Conservation (phyloP, 2,113 vertebrate species). For the Hystrix brachyura region DNA sequence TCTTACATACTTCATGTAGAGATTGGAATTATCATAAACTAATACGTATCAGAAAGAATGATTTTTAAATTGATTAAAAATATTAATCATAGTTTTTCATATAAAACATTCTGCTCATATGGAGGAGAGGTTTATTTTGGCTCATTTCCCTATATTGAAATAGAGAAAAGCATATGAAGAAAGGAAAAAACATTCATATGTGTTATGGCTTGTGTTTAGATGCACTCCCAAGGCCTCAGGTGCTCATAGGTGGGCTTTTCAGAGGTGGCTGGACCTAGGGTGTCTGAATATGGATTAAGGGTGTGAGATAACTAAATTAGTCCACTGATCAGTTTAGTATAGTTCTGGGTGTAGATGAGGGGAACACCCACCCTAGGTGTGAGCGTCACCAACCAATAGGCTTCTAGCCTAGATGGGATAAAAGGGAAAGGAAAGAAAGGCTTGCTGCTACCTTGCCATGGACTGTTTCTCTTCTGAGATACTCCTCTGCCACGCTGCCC, state of each 20-base stretch:
- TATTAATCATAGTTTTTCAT: neutral
- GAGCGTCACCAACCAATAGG: neutral
- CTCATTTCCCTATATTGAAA: slow-evolving; percentile 28
- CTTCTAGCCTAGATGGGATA: neutral
- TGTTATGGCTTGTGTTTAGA: neutral
- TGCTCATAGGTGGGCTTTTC: neutral
- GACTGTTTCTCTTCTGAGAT: neutral
- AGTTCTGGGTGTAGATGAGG: neutral
- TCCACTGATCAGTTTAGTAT: neutral
- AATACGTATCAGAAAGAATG: neutral
- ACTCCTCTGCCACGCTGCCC: neutral
- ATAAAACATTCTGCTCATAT: neutral
- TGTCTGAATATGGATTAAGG: neutral
- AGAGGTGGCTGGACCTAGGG: neutral
- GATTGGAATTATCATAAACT: neutral
- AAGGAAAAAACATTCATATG: neutral
- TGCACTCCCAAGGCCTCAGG: neutral
- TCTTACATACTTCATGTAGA: neutral
- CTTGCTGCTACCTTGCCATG: neutral
- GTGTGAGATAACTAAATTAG: neutral
- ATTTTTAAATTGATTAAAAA: neutral
- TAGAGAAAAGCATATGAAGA: neutral
- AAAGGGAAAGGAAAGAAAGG: neutral
- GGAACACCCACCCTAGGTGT: neutral
- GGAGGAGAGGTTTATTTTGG: neutral